These are phyloP conservation scores for Zoanthus sociatus DNA, from an alignment of 92 coral and sea anemone genomes.

Conservation along the genomic window DNA sequence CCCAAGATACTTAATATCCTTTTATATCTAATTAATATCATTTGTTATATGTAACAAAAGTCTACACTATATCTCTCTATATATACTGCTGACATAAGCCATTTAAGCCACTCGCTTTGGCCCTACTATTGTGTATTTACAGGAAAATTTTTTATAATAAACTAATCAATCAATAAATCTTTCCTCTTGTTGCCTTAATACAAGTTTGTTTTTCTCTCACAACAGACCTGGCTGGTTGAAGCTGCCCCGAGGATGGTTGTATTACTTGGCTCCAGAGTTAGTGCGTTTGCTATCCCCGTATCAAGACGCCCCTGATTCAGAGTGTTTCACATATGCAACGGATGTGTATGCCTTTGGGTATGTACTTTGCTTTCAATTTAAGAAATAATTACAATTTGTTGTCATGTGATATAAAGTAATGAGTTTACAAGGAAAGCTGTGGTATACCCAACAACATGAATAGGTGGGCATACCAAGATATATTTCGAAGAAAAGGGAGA, in stretches of 20 bases:
- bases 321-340: slow-evolving; percentile 78
- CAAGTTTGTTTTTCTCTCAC: not conserved
- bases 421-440: too few relatives aligned
- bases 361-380: slow-evolving; percentile 3
- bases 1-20: too few relatives aligned
- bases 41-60: too few relatives aligned
- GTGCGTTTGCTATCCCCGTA: slow-evolving; percentile 76
- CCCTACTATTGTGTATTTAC: too few relatives aligned
- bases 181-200: too few relatives aligned
- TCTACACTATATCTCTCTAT: too few relatives aligned
- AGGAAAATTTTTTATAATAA: too few relatives aligned
- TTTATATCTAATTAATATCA: too few relatives aligned
- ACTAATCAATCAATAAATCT: too few relatives aligned
- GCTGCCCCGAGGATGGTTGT: slow-evolving; percentile 93
- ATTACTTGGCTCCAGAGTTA: slow-evolving; percentile 95
- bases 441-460: not conserved
- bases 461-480: not conserved
- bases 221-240: slow-evolving; percentile 82
- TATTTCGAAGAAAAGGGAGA: not conserved
- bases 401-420: too few relatives aligned
- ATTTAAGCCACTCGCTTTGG: too few relatives aligned
- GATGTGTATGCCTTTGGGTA: slow-evolving; percentile 99
- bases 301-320: slow-evolving; percentile 81
- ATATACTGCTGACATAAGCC: too few relatives aligned
- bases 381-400: not conserved